Conservation (phyloP, 2,797 vertebrate species). For the Spinibarbus caldwelli region DNA sequence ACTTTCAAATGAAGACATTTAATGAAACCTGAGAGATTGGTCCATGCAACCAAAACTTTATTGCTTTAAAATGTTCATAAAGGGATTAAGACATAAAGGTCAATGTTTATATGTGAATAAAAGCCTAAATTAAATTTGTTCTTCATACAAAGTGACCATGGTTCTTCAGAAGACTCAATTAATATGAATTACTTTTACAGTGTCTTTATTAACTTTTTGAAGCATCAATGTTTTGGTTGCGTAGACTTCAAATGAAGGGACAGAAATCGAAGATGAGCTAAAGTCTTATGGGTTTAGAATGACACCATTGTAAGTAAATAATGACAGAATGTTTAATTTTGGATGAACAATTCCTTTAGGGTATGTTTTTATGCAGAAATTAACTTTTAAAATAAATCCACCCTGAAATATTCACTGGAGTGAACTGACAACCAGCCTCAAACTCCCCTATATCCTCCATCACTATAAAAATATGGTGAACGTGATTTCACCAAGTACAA, state of each 20-base stretch:
- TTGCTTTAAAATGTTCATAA: background rate
- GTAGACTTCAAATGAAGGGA: background rate
- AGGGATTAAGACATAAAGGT: background rate
- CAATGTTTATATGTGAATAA: background rate
- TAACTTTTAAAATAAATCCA: background rate
- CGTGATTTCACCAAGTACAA: no score
- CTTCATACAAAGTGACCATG: background rate
- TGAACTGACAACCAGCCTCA: background rate
- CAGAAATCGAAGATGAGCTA: background rate
- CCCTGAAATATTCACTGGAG: background rate
- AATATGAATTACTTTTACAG: background rate
- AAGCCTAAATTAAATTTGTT: background rate
- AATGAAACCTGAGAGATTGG: background rate
- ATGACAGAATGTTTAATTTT: background rate
- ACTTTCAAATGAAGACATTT: background rate
- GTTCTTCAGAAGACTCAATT: background rate
- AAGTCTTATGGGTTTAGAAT: background rate
- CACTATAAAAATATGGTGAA: no score
- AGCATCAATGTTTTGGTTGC: background rate
- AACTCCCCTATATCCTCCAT: background rate
- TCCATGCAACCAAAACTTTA: background rate
- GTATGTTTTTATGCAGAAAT: background rate
- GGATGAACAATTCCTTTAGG: background rate
- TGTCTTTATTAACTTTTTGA: background rate
- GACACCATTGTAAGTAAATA: background rate